phyloP scores from a whole-genome alignment of 2,888 invertebrate genomes.

The Phengaris alcon region DNA sequence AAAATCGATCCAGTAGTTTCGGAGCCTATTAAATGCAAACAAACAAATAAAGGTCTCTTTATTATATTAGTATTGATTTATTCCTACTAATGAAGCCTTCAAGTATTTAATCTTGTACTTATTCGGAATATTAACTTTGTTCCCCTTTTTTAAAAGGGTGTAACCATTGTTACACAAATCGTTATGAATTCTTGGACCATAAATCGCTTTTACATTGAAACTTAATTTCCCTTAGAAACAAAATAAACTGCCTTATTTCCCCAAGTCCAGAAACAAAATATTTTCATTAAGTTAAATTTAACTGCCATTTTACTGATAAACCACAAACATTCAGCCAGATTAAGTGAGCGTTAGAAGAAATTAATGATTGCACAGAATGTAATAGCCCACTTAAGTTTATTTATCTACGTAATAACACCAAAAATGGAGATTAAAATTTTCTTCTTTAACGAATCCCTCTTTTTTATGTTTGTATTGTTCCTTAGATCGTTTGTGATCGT shows the following conservation, averaged over 20 bases:
- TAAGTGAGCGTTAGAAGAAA: constrained; percentile 27
- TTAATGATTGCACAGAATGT: constrained; percentile 20
- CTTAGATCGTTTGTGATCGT: neutral
- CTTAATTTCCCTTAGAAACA: neutral
- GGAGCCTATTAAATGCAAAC: no score
- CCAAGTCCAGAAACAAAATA: neutral
- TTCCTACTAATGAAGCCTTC: no score
- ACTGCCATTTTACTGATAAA: constrained; percentile 25
- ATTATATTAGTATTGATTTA: no score
- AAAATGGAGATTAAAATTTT: constrained; percentile 27
- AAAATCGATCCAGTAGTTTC: no score
- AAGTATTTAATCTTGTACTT: no score
- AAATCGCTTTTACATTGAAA: neutral
- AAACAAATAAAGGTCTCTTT: no score
- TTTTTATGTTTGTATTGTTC: constrained; percentile 5
- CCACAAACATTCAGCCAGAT: constrained; percentile 20
- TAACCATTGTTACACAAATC: neutral
- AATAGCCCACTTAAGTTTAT: constrained; percentile 25
- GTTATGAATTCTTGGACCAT: neutral
- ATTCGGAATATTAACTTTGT: no score
- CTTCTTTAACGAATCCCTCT: constrained; percentile 7
- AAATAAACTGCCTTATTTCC: neutral
- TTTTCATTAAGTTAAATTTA: constrained; percentile 22
- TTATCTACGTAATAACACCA: constrained; percentile 22
- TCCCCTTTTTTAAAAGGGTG: no score